These are phyloP conservation scores for Falco biarmicus DNA, from an alignment of 2,797 vertebrate species.

Conservation along the genomic window DNA sequence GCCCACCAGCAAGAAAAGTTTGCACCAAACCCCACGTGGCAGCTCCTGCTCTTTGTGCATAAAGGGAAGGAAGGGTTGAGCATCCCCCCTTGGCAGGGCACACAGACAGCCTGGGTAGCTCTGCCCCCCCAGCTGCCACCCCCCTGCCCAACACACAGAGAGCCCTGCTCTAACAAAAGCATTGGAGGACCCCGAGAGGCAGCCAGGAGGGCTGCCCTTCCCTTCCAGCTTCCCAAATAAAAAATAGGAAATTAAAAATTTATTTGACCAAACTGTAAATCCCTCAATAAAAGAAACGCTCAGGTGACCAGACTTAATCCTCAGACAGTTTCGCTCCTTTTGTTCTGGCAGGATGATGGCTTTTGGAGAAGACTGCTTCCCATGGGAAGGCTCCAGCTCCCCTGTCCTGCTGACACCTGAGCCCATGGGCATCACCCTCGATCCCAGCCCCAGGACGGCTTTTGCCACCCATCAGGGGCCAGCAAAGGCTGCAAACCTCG, in stretches of 20 bases:
- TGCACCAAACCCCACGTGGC: background rate
- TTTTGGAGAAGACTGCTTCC: background rate
- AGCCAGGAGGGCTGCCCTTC: background rate
- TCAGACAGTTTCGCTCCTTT: background rate
- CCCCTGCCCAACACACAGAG: background rate
- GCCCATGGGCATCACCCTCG: background rate
- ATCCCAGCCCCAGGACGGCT: background rate
- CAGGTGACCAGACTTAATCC: background rate
- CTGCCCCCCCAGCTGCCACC: background rate
- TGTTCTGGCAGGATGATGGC: fast-evolving
- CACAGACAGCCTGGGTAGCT: background rate
- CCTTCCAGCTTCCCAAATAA: background rate
- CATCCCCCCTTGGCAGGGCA: background rate
- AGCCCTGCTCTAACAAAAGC: background rate
- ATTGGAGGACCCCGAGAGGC: background rate
- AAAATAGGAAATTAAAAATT: background rate
- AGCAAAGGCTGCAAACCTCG: background rate
- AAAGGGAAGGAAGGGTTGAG: background rate
- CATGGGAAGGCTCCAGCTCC: background rate
- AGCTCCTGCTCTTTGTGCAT: background rate
- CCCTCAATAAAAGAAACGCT: background rate
- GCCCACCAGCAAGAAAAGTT: background rate
- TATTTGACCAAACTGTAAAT: background rate
- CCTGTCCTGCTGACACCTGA: background rate
- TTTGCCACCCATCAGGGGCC: background rate